Percentiles rank a stretch among this genome's conserved stretches.
phyloP scores from a whole-genome alignment of 1,140 invertebrate genomes.

The Camponotus pennsylvanicus region DNA sequence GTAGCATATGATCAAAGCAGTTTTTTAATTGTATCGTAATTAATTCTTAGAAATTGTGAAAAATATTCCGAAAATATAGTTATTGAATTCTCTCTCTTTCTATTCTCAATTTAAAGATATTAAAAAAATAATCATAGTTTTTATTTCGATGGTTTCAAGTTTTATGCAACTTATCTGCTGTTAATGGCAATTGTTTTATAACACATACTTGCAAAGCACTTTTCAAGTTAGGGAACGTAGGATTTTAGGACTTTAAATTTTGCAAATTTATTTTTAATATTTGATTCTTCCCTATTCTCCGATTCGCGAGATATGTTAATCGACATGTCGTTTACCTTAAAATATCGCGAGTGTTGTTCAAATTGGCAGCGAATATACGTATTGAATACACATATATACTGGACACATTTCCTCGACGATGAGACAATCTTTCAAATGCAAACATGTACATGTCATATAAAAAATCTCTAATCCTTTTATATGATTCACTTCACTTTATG shows the following conservation, averaged over 20 bases:
- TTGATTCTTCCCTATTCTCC: no score
- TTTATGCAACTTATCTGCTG: conserved; percentile 41
- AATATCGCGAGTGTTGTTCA: no score
- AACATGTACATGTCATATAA: conserved; percentile 65
- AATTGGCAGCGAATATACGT: no score
- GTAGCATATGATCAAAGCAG: no score
- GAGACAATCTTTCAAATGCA: not conserved
- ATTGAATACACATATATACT: conserved; percentile 64
- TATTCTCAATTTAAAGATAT: not conserved
- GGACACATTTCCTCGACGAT: conserved; percentile 72
- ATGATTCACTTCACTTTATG: not conserved
- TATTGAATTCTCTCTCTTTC: not conserved
- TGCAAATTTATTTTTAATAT: no score
- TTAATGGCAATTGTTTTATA: conserved; percentile 40
- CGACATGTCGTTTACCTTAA: no score
- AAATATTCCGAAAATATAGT: not conserved
- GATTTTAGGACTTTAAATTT: no score
- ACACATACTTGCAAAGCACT: conserved; percentile 54
- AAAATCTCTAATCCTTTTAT: conserved; percentile 31
- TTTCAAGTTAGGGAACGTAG: conserved; percentile 58
- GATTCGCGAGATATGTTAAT: no score
- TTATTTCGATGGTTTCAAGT: conserved; percentile 38
- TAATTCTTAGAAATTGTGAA: not conserved
- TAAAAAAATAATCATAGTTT: not conserved
- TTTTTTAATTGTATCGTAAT: not conserved